Conservation (phyloP, 2,113 vertebrate species). For the Notothenia rossii region DNA sequence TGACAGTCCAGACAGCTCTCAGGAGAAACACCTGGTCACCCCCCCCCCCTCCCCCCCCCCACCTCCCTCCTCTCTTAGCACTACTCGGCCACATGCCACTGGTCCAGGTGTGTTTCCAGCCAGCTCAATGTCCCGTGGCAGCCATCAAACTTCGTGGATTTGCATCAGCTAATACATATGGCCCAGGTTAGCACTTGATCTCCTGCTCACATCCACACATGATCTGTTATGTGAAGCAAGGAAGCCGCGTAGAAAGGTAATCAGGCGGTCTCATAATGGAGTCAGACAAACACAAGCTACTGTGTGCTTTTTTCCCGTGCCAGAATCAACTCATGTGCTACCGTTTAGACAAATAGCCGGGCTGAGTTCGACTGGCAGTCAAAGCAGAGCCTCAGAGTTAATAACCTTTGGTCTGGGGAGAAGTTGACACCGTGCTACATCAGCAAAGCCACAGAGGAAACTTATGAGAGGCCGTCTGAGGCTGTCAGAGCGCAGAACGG, state of each 20-base stretch:
- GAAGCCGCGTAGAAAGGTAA: conserved; percentile 22
- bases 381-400: conserved; percentile 52
- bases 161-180: conserved; percentile 46
- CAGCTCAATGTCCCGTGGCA: conserved; percentile 39
- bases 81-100: conserved; percentile 53
- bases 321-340: conserved; percentile 64
- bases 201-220: conserved; percentile 27
- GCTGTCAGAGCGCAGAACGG: conserved; percentile 40
- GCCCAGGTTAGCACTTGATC: conserved; percentile 45
- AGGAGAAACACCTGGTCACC: conserved; percentile 69
- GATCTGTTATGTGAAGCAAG: conserved; percentile 37
- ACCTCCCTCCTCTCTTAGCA: not conserved
- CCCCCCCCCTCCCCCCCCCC: no score
- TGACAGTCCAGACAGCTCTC: conserved; percentile 58
- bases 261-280: conserved; percentile 24
- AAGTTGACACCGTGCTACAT: conserved; percentile 62
- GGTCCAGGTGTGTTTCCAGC: conserved; percentile 70
- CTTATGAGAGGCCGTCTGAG: conserved; percentile 38
- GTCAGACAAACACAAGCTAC: conserved; percentile 57
- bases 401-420: conserved; percentile 56
- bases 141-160: conserved; percentile 47
- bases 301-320: conserved; percentile 16
- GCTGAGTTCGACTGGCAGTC: conserved; percentile 58
- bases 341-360: conserved; percentile 67
- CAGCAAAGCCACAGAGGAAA: conserved; percentile 51